A percentile compares a stretch with the other conserved stretches of the same genome.
phyloP scores from a whole-genome alignment of 2,113 vertebrate genomes.

The Procavia capensis region DNA sequence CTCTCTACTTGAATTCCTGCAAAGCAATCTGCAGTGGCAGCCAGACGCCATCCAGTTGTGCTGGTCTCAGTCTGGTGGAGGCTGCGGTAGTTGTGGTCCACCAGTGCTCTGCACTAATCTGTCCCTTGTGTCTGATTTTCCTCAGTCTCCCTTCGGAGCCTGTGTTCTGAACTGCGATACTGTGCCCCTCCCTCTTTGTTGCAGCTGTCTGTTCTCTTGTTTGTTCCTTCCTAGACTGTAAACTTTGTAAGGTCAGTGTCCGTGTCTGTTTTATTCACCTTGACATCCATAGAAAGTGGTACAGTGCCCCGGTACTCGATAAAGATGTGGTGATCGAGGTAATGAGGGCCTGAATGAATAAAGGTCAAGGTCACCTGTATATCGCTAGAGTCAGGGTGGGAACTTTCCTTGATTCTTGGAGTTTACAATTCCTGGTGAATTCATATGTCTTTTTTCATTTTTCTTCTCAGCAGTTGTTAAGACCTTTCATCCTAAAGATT shows the following conservation, averaged over 20 bases:
- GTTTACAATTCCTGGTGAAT: too few species aligned
- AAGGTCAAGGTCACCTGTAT: background rate
- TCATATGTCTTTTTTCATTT: too few species aligned
- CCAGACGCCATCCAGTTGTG: too few species aligned
- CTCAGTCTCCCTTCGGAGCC: background rate
- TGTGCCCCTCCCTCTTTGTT: background rate
- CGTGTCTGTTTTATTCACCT: background rate
- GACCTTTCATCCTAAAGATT: background rate
- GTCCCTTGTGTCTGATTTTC: too few species aligned
- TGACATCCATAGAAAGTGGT: rapidly evolving
- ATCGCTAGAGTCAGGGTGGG: background rate
- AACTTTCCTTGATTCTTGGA: too few species aligned
- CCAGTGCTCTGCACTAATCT: too few species aligned
- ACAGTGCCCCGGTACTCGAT: rapidly evolving
- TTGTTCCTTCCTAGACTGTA: rapidly evolving
- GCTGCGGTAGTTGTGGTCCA: too few species aligned
- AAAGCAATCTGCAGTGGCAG: too few species aligned
- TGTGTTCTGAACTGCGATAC: rapidly evolving
- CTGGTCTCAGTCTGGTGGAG: too few species aligned
- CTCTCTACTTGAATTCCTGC: too few species aligned
- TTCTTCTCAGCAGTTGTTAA: background rate
- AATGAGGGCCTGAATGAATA: background rate
- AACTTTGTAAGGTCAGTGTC: background rate
- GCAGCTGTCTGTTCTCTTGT: background rate
- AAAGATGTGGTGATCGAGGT: background rate